A percentile compares a stretch with the other conserved stretches of the same genome.
Evolutionary conservation across 2,888 invertebrate species (phyloP).

Genomic region (Panopea generosa): DNA sequence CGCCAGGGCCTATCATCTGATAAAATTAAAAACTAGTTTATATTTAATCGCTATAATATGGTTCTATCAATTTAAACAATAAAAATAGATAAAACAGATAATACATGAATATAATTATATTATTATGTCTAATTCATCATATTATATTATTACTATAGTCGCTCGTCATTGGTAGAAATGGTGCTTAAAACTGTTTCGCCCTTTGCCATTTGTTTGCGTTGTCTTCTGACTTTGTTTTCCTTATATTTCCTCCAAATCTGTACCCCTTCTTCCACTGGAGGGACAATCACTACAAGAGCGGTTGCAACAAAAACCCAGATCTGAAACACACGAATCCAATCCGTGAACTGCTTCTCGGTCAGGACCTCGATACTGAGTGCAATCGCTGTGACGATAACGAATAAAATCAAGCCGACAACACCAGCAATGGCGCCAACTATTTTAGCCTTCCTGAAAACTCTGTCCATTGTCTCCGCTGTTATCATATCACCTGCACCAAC

Average conservation of each 20-base stretch:
- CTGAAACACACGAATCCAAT: conserved; percentile 57
- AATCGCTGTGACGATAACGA: conserved; percentile 50
- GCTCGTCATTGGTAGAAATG: no score
- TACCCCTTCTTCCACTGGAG: conserved; percentile 63
- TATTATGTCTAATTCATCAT: no score
- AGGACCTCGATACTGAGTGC: conserved; percentile 51
- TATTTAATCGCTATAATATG: no score
- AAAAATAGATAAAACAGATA: no score
- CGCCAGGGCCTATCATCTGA: no score
- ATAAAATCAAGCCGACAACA: conserved; percentile 45
- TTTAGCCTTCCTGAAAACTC: conserved; percentile 56
- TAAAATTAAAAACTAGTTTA: no score
- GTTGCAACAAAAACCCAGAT: conserved; percentile 55
- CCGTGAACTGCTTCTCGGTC: conserved; percentile 51
- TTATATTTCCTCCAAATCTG: conserved; percentile 58
- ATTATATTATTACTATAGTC: no score
- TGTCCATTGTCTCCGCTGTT: conserved; percentile 55
- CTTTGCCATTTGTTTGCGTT: no score
- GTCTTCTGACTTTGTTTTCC: conserved; percentile 25
- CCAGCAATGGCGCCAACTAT: conserved; percentile 47
- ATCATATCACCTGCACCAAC: conserved; percentile 45
- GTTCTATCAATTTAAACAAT: no score
- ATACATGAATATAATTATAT: no score
- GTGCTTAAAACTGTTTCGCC: no score
- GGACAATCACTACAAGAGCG: conserved; percentile 55